phyloP scores from a whole-genome alignment of 2,797 vertebrate genomes.

The Anguilla anguilla region DNA sequence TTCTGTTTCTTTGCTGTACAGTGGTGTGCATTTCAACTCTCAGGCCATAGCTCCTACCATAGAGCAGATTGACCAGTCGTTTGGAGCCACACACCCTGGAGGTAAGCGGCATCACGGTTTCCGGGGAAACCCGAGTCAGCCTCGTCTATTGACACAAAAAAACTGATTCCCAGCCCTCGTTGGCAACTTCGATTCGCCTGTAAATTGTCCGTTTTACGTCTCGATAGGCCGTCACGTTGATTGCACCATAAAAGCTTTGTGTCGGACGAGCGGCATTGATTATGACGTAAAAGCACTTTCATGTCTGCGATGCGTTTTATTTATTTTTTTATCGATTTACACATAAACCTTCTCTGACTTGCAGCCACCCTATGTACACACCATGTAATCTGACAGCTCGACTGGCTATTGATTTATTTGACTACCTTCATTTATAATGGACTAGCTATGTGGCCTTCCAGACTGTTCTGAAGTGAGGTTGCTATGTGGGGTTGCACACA shows the following conservation, averaged over 20 bases:
- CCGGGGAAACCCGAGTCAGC: not conserved
- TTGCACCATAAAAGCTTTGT: not conserved
- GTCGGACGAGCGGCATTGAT: constrained; percentile 6
- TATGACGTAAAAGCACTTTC: not conserved
- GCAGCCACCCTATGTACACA: not conserved
- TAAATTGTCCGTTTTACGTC: not conserved
- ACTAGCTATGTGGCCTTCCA: not conserved
- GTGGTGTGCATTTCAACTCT: constrained; percentile 99
- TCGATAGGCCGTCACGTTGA: not conserved
- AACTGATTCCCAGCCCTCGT: not conserved
- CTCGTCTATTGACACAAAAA: not conserved
- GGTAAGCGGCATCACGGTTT: constrained; percentile 68
- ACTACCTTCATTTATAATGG: not conserved
- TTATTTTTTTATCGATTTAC: not conserved
- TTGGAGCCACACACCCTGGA: constrained; percentile 98
- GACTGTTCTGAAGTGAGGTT: not conserved
- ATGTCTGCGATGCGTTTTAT: not conserved
- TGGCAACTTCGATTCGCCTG: too few relatives aligned
- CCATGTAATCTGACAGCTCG: not conserved
- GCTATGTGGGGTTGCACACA: not conserved
- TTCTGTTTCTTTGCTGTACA: constrained; percentile 69
- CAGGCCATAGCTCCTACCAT: constrained; percentile 97
- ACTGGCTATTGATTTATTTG: not conserved
- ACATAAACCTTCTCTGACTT: not conserved
- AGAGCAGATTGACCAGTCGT: constrained; percentile 99